Percentiles rank a stretch among this genome's conserved stretches.
Evolutionary conservation across 2,888 invertebrate species (phyloP).

Genomic region (Drosophila rubida): DNA sequence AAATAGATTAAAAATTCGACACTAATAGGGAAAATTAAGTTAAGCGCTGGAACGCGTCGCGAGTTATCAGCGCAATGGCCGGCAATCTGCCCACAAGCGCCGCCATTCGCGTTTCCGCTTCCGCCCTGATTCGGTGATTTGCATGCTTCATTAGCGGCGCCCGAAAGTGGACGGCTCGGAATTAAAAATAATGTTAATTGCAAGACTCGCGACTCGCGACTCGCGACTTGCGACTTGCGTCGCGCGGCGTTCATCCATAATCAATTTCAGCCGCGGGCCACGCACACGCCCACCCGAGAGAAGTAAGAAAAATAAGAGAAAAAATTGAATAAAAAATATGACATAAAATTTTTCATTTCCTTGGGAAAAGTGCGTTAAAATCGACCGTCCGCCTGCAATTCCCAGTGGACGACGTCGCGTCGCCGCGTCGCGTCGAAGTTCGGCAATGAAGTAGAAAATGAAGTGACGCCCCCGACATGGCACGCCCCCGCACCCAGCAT

Average conservation of each 20-base stretch:
- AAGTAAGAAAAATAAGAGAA: conserved; percentile 48
- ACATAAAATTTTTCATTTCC: conserved; percentile 82
- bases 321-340: conserved; percentile 76
- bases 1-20: conserved; percentile 76
- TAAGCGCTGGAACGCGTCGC: conserved; percentile 57
- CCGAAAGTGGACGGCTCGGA: conserved; percentile 62
- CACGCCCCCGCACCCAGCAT: conserved; percentile 47
- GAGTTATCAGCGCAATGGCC: conserved; percentile 55
- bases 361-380: conserved; percentile 59
- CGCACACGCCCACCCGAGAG: conserved; percentile 34
- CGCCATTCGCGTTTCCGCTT: conserved; percentile 24
- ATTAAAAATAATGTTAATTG: conserved; percentile 81
- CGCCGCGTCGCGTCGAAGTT: conserved; percentile 51
- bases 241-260: conserved; percentile 80
- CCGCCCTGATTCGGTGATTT: conserved; percentile 67
- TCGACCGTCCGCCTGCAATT: conserved; percentile 55
- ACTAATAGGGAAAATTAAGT: conserved; percentile 76
- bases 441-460: conserved; percentile 81
- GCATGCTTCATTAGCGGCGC: conserved; percentile 77
- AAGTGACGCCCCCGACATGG: conserved; percentile 68
- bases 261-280: conserved; percentile 82
- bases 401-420: conserved; percentile 62
- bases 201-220: conserved; percentile 40
- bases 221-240: too few relatives aligned
- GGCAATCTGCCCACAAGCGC: neutral